Base-by-base conservation (phyloP, 2,113 vertebrate genomes). In the Prionailurus bengalensis region DNA sequence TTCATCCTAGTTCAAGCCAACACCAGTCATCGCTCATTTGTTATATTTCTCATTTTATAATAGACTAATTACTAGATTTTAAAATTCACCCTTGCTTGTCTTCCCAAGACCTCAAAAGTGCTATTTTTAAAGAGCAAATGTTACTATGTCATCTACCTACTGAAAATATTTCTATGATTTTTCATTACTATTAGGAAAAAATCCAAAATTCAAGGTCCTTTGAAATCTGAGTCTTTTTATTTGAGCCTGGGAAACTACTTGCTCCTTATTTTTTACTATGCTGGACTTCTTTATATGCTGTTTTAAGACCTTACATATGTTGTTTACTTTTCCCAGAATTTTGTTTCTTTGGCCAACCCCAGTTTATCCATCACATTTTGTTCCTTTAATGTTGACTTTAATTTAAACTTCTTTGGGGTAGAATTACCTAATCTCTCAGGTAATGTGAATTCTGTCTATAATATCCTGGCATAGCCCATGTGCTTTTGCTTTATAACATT, bases 81-180 rank as follows among this genome's bases (percentile, higher is more conserved):
- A 65, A 68, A 76, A 51, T 58, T 42, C 31, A 36, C 7, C 16
- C n/a, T 85, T 86, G 3, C 2, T 94, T 89, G 14, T 82, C 63
- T 66, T 36, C 13, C 21, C 7, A 17, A 53, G 29, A 7, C 78
- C 36, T 58, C 55, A 79, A 55, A 92, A 90, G 36, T 83, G 42
- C 16, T 63, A n/a, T 33, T 95, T 93, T 93, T 74, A 33, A 82
- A 88, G 29, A 63, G 11, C 45, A 85, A 45, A 31, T 95, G 51
- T 68, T 71, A 33, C 13, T 0, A 13, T 83, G 23, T 66, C 17
- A 55, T 23, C 10, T 4, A 85, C 25, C 29, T 81, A 9, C 14
- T 92, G 25, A 33, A 95, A 91, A 93, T 79, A 70, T 89, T 86
- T 89, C 61, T 89, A 17, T 42, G 45, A 68, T 5, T 55, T 95